Evolutionary conservation across 2,113 vertebrate species (phyloP).

Genomic region (Pyxicephalus adspersus): DNA sequence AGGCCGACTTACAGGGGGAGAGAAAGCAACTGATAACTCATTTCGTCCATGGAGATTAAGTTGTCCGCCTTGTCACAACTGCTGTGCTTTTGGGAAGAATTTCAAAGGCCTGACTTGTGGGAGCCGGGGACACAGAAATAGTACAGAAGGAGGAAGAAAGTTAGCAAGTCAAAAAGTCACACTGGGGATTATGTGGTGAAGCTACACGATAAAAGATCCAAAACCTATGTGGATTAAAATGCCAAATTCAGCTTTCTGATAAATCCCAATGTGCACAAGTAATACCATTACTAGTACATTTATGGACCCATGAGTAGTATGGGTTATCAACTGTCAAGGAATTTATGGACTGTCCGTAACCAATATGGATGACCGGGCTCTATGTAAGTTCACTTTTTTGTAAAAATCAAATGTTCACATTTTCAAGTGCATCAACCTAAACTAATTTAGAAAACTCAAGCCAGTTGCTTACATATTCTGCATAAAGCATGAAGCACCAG

Average conservation of each 20-base stretch:
- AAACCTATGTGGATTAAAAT: neutral
- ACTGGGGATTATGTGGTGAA: neutral
- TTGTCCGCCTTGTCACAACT: constrained; percentile 9
- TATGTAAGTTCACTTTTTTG: no score
- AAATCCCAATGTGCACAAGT: no score
- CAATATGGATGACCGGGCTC: no score
- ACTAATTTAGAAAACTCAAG: no score
- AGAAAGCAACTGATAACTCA: constrained; percentile 1
- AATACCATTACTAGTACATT: no score
- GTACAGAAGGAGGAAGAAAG: neutral
- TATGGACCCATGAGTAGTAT: no score
- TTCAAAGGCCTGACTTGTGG: neutral
- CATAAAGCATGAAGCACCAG: no score
- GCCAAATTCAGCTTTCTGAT: neutral
- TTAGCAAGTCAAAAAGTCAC: neutral
- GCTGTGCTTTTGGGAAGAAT: constrained; percentile 20
- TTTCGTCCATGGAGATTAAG: constrained; percentile 22
- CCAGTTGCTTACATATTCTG: no score
- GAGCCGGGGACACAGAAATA: neutral
- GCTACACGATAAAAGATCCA: neutral
- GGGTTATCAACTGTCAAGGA: no score
- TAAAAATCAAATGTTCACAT: no score
- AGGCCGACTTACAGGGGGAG: constrained; percentile 16
- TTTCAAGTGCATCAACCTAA: no score
- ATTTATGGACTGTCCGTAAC: no score